Evolutionary conservation across 2,113 vertebrate species (phyloP), one percentile per base, ranked within the genome.

Genomic region (Takifugu bimaculatus): DNA sequence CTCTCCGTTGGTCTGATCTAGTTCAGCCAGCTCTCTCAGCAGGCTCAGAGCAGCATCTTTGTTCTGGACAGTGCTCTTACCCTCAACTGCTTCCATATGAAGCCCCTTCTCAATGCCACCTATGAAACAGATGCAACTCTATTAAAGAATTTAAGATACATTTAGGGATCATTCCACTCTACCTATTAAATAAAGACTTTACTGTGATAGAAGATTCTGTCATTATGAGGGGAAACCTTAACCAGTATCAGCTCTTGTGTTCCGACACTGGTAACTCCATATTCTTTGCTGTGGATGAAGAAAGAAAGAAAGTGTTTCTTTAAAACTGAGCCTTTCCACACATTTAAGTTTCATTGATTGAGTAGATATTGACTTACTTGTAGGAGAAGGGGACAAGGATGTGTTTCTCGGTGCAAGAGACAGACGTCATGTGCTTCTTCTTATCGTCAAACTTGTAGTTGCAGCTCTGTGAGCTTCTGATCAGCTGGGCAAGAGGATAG

Each of bases 391-490:
- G 94, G 51, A 95, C 75, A 58, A 98, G 85, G 50, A 94, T 85
- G 71, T 98, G 95, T 2, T 93, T 92, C 75, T 98, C 96, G 61
- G 75, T 90, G 81, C 96, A 98, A 63, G 81, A 80, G 9, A 73
- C 95, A 57, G 91, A 93, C 44, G 86, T 91, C 69, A 96, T 88
- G 20, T 96, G 94, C 65, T 91, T 94, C 65, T 87, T 90, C 63
- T 84, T 91, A 58, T 91, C 76, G 72, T 98, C 94, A 80, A 98
- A 91, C 55, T 81, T 92, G 77, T 98, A 98, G 75, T 90, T 92
- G 76, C 96, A 98, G 55, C 87, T 88, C 67, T 98, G 96, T 50
- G 81, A 93, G 84, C 95, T 97, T 72, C 81, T 90, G 60, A 97
- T 70, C 82, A 95, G 77, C 35, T 90, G 85, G 62, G 94, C 88